A percentile compares a stretch with the other conserved stretches of the same genome.
Conservation (phyloP, 2,797 vertebrate species). For the Lithobates pipiens region DNA sequence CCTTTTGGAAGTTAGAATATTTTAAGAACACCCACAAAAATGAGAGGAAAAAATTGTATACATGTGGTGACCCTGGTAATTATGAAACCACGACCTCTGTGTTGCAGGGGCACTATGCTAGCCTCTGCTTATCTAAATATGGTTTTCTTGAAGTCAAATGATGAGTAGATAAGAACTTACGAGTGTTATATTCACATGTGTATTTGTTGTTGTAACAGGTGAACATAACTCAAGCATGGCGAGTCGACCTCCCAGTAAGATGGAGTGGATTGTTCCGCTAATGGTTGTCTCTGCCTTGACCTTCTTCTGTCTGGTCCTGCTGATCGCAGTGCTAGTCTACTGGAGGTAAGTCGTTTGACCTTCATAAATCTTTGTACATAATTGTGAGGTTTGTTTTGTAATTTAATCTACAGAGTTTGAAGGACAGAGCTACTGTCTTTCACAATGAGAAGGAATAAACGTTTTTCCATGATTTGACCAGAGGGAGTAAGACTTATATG, state of each 20-base stretch:
- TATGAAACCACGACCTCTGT: background rate
- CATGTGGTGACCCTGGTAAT: background rate
- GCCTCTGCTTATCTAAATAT: background rate
- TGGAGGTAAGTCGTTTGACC: slow-evolving; percentile 86
- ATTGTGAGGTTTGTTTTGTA: too few relatives aligned
- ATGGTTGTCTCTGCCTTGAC: slow-evolving; percentile 96
- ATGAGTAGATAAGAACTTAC: background rate
- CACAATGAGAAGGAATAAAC: too few relatives aligned
- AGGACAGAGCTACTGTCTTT: too few relatives aligned
- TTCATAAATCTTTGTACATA: too few relatives aligned
- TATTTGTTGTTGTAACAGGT: slow-evolving; percentile 73
- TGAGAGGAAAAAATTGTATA: too few relatives aligned
- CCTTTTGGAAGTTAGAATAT: too few relatives aligned
- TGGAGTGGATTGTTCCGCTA: slow-evolving; percentile 98
- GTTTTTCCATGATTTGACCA: too few relatives aligned
- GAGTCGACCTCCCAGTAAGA: slow-evolving; percentile 82
- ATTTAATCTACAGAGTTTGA: too few relatives aligned
- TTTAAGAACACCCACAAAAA: background rate
- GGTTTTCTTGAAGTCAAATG: background rate
- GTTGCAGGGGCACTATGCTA: background rate
- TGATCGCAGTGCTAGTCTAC: slow-evolving; percentile 90
- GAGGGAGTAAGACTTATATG: too few relatives aligned
- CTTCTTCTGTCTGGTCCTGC: slow-evolving; percentile 94
- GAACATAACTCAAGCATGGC: slow-evolving; percentile 83
- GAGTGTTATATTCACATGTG: background rate